These are phyloP conservation scores for Corythaeola cristata DNA, from an alignment of 2,113 vertebrate genomes.

Conservation along the genomic window DNA sequence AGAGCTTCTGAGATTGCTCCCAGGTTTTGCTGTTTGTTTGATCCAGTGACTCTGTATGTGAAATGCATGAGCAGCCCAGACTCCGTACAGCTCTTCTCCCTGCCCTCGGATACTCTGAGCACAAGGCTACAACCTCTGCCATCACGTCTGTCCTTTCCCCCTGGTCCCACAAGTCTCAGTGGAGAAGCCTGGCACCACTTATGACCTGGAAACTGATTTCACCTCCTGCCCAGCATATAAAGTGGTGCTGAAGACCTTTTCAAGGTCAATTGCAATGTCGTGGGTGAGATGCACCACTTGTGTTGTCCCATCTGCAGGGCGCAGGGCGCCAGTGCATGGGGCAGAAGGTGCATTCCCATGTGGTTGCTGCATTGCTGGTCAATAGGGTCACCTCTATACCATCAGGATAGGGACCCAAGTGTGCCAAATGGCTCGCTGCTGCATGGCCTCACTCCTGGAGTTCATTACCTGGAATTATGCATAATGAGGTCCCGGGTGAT, in stretches of 20 bases:
- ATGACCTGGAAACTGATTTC: neutral
- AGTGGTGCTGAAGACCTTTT: neutral
- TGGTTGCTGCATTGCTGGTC: neutral
- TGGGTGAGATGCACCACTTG: accelerated
- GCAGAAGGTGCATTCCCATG: neutral
- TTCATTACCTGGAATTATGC: neutral
- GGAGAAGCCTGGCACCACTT: neutral
- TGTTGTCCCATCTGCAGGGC: neutral
- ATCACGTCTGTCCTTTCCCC: neutral
- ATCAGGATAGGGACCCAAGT: accelerated
- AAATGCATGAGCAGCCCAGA: neutral
- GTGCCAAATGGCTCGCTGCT: neutral
- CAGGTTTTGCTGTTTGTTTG: neutral
- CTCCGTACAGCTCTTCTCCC: neutral
- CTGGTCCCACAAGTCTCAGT: neutral
- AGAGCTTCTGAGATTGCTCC: neutral
- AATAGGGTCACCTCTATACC: neutral
- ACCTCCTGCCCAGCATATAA: neutral
- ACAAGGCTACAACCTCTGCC: accelerated
- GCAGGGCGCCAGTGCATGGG: neutral
- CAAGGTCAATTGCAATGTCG: accelerated
- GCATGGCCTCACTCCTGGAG: neutral
- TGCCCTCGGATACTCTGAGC: neutral
- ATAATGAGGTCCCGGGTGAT: neutral
- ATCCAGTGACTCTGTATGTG: neutral